phyloP scores from a whole-genome alignment of 2,113 vertebrate genomes.

The Paradoxurus hermaphroditus region DNA sequence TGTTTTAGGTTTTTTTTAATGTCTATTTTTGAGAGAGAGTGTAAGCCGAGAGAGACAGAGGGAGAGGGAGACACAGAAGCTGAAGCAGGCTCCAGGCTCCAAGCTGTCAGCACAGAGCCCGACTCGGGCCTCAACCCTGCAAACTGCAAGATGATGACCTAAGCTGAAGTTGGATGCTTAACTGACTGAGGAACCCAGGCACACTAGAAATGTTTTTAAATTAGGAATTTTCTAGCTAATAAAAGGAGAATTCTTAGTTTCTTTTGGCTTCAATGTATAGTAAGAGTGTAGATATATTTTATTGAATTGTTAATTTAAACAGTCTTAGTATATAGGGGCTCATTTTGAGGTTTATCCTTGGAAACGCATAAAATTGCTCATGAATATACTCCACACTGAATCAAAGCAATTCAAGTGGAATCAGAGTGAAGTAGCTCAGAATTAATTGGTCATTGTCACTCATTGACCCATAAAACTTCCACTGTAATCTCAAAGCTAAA shows the following conservation, averaged over 20 bases:
- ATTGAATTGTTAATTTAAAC: constrained; percentile 2
- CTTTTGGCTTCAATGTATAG: background rate
- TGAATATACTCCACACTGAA: background rate
- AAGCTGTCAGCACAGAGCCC: too few species aligned
- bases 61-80: too few species aligned
- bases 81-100: too few species aligned
- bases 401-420: background rate
- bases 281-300: background rate
- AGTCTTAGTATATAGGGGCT: background rate
- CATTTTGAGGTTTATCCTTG: background rate
- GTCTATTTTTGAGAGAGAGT: too few species aligned
- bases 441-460: background rate
- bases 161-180: too few species aligned
- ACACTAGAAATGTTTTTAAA: background rate
- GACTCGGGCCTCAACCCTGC: too few species aligned
- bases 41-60: too few species aligned
- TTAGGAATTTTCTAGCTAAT: background rate
- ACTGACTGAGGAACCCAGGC: too few species aligned
- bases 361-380: background rate
- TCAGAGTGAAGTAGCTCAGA: background rate
- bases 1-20: too few species aligned
- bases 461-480: background rate
- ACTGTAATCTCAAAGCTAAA: background rate
- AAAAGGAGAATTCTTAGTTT: background rate
- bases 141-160: too few species aligned